Evolutionary conservation across 1,140 invertebrate genomes (phyloP), one percentile per base, ranked within the genome.

Genomic region (Cataglyphis hispanica): DNA sequence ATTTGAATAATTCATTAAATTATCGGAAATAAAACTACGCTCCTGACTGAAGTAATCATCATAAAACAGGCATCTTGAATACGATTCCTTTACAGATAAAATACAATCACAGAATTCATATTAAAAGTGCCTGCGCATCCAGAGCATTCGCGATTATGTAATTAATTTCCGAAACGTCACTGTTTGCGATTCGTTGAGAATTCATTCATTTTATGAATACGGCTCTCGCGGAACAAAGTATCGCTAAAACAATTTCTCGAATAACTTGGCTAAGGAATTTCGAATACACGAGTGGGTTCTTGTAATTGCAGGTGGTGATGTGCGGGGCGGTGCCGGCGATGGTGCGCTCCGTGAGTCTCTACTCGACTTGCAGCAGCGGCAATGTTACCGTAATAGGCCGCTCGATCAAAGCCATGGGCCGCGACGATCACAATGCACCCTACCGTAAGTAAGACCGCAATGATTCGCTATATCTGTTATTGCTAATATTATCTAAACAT

Each of bases 281-380:
- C n/a, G 4, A 56, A 72, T 61, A 64, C 10, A 86, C 31, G 64
- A 31, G 58, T 25, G 66, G 46, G 43, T 7, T 60, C n/a, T 87
- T 85, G 27, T 78, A 31, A 88, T 93, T 92, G 34, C 95, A 97
- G 96, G 96, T 97, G 96, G 96, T 96, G 95, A 96, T 96, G 95
- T 96, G 96, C 96, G 96, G 96, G 95, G 96, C 96, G 95, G 96
- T 96, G 95, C 96, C 96, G 94, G 96, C 96, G 93, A 96, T 96
- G 96, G 96, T 97, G 93, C 96, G 96, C 94, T 96, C 96, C 93
- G 96, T 96, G 93, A 96, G 96, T 93, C 96, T 97, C 88, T 97
- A 96, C 96, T 96, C 95, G 92, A 95, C 95, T 92, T 96, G 95
- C 94, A 96, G 95, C 92, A 94, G 95, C 94, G 95, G 95, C 89